Conservation (phyloP, 2,888 invertebrate genomes). For the Prosopocoilus inquinatus region DNA sequence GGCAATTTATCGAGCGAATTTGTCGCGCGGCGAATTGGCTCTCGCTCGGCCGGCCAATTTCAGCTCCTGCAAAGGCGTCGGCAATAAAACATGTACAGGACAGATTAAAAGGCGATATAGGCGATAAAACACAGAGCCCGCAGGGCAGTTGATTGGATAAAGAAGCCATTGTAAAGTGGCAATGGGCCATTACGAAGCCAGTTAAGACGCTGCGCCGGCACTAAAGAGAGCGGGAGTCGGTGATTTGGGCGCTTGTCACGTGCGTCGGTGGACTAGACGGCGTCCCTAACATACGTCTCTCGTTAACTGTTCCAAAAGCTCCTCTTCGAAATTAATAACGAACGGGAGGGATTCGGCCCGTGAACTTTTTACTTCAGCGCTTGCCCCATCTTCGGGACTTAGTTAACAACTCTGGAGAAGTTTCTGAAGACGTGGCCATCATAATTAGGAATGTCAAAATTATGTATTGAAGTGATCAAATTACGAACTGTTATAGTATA, state of each 20-base stretch:
- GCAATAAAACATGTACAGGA: slow-evolving; percentile 9
- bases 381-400: too few relatives aligned
- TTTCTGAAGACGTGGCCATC: too few relatives aligned
- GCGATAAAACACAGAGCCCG: slow-evolving; percentile 29
- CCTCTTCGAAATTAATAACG: slow-evolving; percentile 3
- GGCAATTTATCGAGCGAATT: too few relatives aligned
- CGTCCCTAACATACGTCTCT: not conserved
- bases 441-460: too few relatives aligned
- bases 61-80: too few relatives aligned
- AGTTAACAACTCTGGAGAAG: too few relatives aligned
- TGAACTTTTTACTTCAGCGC: too few relatives aligned
- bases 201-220: slow-evolving; percentile 26
- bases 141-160: slow-evolving; percentile 40
- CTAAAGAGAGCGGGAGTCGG: not conserved
- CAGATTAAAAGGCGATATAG: slow-evolving; percentile 35
- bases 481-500: too few relatives aligned
- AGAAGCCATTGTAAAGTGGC: slow-evolving; percentile 40
- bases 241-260: slow-evolving; percentile 1
- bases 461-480: too few relatives aligned
- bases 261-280: slow-evolving; percentile 2
- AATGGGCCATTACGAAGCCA: slow-evolving; percentile 38
- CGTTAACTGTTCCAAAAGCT: not conserved
- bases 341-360: not conserved
- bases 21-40: too few relatives aligned
- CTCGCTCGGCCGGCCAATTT: too few relatives aligned